Evolutionary conservation across 2,797 vertebrate species (phyloP), one percentile per base, ranked within the genome.

Genomic region (Argya squamiceps): DNA sequence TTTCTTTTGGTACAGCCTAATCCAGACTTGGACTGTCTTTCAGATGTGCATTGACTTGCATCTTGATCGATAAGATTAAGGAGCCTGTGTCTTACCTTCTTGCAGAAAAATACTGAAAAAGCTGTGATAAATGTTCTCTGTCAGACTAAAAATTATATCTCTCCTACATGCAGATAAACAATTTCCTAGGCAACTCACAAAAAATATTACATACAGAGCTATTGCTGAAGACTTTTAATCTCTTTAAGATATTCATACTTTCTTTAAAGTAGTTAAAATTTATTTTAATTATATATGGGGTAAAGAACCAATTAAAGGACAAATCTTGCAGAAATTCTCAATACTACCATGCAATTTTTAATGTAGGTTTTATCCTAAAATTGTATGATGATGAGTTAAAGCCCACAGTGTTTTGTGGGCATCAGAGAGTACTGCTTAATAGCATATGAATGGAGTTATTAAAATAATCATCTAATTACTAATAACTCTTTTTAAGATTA

Each of bases 171-270:
- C 41, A 52, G 39, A 83, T 75, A 96, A 94, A 93, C 53, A 81
- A 91, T 89, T 94, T 89, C 89, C 79, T 58, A 85, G 80, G 82
- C 69, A 92, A 75, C 69, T 91, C 60, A 62, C 36, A 62, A 81
- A 82, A 94, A 64, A 37, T 27, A 37, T 53, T 65, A 18, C 34
- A 56, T 50, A 59, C 30, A 69, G 43, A 68, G 34, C 82, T 84
- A 81, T 37, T 68, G 75, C 53, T 74, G 76, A 77, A 84, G 11
- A 32, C 4, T 89, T 92, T 88, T 67, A 49, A 75, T 67, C 73
- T 84, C 46, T 81, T 68, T 85, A 89, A 47, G 29, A 89, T 9
- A 62, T 41, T 58, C 19, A 47, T 34, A 26, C 3, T 71, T 74
- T 18, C 44, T 92, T 87, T 83, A 30, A 85, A 68, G 21, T 27